Base-by-base conservation (phyloP, 2,797 vertebrate genomes). In the Acanthurus lineatus region DNA sequence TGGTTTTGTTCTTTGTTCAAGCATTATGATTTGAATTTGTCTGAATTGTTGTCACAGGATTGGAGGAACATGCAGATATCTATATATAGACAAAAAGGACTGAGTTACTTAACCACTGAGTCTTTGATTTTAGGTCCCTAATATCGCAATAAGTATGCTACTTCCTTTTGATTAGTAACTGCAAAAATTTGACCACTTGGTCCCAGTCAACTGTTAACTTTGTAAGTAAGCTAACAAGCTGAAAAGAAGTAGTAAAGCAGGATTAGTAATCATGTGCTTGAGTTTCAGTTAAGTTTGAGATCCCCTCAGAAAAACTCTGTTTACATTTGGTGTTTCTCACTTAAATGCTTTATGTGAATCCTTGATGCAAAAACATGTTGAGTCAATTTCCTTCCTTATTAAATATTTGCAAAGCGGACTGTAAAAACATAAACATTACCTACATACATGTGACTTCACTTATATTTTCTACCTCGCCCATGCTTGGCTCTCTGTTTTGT, bases 1-100 rank as follows among this genome's bases (percentile, higher is more conserved):
- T 51, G 28, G 16, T 25, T 61, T 65, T 71, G 40, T 56, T 69
- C 20, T 65, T 57, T 60, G 22, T 69, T 74, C 20, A 6, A 32
- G 12, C 12, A 9, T 69, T 9, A 16, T 48, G 38, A 48, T 51
- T 52, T 28, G 1, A 22, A 65, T 61, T 32, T 25, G 53, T 64
- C 44, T 51, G 59, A 54, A 42, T 15, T 40, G 19, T 22, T 20
- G 38, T 70, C 70, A 57, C 47, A 38, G 1, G 47, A 16, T 64
- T 51, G 15, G 7, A 54, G 14, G 45, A 71, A 67, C 19, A 14
- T 66, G 32, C 4, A 1, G 0, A 62, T 12, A 61, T 77, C 40
- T 74, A 54, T 78, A 51, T 56, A 57, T 70, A 78, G 12, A 53
- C 25, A 51, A 38, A 2, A 4, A 14, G 51, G 40, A 16, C 7